Conservation (phyloP, 2,888 invertebrate genomes). For the Meiosimyza platycephala region DNA sequence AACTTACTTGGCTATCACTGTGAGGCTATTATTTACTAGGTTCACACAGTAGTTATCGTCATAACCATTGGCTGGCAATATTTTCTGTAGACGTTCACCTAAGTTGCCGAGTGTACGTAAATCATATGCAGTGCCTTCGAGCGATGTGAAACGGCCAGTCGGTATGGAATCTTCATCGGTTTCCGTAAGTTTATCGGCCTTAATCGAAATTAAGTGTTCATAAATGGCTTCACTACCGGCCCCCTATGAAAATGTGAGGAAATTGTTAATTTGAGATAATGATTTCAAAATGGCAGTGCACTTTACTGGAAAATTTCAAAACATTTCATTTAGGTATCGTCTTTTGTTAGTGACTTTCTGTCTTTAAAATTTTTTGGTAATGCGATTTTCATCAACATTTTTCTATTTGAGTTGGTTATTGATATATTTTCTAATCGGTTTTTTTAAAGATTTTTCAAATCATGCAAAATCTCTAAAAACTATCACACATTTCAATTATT, state of each 20-base stretch:
- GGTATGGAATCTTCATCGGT: conserved; percentile 78
- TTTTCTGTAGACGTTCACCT: conserved; percentile 74
- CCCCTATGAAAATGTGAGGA: conserved; percentile 64
- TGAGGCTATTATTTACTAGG: conserved; percentile 51
- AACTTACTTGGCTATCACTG: conserved; percentile 74
- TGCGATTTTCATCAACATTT: too few species aligned
- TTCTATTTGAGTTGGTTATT: too few species aligned
- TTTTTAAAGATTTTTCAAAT: too few species aligned
- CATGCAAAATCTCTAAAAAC: too few species aligned
- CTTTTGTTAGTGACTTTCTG: too few species aligned
- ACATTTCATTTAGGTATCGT: too few species aligned
- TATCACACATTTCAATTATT: too few species aligned
- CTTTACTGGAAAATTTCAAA: too few species aligned
- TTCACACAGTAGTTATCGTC: conserved; percentile 84
- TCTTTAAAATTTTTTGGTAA: too few species aligned
- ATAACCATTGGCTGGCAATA: conserved; percentile 78
- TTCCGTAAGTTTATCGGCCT: conserved; percentile 81
- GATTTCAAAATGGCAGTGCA: too few species aligned
- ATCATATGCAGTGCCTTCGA: conserved; percentile 80
- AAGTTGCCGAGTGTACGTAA: conserved; percentile 76
- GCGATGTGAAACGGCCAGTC: conserved; percentile 77
- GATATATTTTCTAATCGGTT: too few species aligned
- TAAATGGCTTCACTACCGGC: conserved; percentile 74
- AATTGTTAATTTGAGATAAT: too few species aligned
- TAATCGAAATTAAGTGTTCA: conserved; percentile 78